These are phyloP conservation scores for Caenorhabditis drosophilae DNA, from an alignment of 2,888 invertebrate species.

Conservation along the genomic window DNA sequence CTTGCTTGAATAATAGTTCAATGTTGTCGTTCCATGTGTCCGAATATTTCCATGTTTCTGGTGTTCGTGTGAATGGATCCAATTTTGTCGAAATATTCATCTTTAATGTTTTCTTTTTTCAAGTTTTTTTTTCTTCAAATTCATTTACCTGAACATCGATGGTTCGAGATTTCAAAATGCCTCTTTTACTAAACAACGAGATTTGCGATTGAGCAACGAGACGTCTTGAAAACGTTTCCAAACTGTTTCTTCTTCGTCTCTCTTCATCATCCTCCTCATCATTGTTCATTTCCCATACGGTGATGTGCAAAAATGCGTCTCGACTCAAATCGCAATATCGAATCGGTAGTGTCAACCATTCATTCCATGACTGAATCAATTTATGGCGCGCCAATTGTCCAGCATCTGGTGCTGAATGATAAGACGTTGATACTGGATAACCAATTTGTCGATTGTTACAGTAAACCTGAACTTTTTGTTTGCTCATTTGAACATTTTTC, in stretches of 20 bases:
- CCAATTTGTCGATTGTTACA: constrained; percentile 60
- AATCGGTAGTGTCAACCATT: constrained; percentile 64
- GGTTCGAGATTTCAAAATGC: constrained; percentile 81
- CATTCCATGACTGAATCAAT: constrained; percentile 58
- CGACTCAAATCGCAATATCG: constrained; percentile 60
- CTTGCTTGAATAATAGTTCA: constrained; percentile 29
- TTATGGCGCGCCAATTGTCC: constrained; percentile 28
- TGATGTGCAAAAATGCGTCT: constrained; percentile 62
- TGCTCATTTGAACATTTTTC: no score
- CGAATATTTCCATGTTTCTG: constrained; percentile 32
- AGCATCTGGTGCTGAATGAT: constrained; percentile 38
- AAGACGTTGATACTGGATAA: constrained; percentile 58
- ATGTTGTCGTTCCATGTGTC: constrained; percentile 32
- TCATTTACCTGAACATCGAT: constrained; percentile 88
- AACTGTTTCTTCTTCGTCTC: neutral
- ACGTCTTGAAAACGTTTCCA: constrained; percentile 20
- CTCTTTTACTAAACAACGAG: constrained; percentile 90
- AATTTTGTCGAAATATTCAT: constrained; percentile 12
- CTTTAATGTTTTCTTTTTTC: constrained; percentile 71
- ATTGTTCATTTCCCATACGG: constrained; percentile 56
- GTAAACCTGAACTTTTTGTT: constrained; percentile 61
- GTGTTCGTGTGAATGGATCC: constrained; percentile 27
- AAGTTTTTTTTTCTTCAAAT: constrained; percentile 77
- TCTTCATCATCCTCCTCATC: constrained; percentile 15
- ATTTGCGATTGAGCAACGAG: constrained; percentile 90